Conservation (phyloP, 2,113 vertebrate species). For the Platysteira castanea region DNA sequence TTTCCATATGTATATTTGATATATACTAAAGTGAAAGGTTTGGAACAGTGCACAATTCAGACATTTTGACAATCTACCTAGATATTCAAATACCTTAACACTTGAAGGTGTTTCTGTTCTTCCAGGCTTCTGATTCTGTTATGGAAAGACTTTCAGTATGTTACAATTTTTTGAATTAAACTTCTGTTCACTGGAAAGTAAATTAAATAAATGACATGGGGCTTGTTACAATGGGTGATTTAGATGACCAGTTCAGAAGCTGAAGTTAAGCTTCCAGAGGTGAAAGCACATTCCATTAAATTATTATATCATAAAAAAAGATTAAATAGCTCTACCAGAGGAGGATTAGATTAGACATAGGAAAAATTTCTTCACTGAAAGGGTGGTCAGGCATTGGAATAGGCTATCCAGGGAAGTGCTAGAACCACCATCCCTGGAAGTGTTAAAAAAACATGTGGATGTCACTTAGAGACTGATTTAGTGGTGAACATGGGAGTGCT, state of each 20-base stretch:
- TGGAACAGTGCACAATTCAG: background rate
- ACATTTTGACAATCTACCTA: background rate
- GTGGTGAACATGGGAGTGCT: background rate
- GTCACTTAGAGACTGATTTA: background rate
- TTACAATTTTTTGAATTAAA: background rate
- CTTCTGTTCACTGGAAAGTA: background rate
- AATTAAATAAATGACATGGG: background rate
- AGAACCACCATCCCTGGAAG: background rate
- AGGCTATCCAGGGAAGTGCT: background rate
- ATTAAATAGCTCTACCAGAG: background rate
- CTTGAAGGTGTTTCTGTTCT: background rate
- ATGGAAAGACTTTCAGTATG: background rate
- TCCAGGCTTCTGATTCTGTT: background rate
- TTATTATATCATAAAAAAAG: background rate
- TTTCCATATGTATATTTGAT: background rate
- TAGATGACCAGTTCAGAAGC: background rate
- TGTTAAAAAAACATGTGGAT: background rate
- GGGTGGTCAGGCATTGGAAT: background rate
- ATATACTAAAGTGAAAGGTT: background rate
- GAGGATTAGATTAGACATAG: background rate
- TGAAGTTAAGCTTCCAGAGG: background rate
- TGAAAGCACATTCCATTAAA: background rate
- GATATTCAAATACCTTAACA: background rate
- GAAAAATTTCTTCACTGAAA: background rate
- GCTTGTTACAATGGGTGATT: background rate